Conservation (phyloP, 2,888 invertebrate genomes). For the Chrysodeixis includens region DNA sequence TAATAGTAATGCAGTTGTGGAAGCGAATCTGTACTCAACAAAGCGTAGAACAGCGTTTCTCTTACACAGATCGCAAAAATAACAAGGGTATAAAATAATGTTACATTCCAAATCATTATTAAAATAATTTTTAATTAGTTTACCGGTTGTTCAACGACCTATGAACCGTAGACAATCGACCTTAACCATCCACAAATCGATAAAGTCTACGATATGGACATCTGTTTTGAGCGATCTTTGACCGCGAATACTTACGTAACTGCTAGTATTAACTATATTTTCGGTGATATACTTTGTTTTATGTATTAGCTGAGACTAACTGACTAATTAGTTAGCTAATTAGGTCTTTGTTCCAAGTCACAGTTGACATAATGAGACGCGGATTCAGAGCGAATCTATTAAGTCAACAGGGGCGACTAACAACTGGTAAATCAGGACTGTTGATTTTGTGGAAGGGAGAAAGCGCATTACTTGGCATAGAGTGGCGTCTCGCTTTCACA, state of each 20-base stretch:
- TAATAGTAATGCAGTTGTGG: no score
- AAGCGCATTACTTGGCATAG: no score
- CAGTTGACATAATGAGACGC: background rate
- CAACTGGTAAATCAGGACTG: no score
- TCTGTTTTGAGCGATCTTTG: slow-evolving; percentile 34
- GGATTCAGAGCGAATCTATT: no score
- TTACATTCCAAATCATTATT: no score
- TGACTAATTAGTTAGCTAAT: background rate
- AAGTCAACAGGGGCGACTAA: no score
- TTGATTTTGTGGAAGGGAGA: no score
- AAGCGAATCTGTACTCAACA: no score
- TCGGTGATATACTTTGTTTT: background rate
- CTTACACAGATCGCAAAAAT: no score
- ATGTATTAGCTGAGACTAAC: background rate
- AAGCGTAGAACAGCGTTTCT: no score
- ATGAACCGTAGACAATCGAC: background rate
- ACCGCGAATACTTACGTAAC: slow-evolving; percentile 6
- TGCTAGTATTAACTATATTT: background rate
- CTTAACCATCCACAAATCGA: slow-evolving; percentile 12
- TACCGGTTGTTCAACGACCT: background rate
- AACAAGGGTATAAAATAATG: no score
- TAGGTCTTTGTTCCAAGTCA: background rate
- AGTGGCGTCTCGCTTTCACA: no score
- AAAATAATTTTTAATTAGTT: background rate
- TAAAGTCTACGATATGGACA: slow-evolving; percentile 10